These are phyloP conservation scores for Rallus crepitans DNA, from an alignment of 2,797 vertebrate species.

Conservation along the genomic window DNA sequence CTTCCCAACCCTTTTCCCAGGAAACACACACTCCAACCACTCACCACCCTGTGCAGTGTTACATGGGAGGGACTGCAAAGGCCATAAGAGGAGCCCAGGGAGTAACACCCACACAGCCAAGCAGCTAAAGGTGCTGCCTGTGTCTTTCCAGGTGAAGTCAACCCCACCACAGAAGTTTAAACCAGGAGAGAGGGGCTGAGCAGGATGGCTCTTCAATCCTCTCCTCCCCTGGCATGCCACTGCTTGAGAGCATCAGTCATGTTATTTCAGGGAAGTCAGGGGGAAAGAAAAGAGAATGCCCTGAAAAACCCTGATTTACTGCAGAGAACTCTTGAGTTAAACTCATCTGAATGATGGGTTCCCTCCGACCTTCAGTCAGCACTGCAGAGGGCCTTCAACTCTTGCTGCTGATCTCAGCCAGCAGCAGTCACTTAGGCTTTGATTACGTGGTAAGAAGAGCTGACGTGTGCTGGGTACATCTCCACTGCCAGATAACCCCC, in stretches of 20 bases:
- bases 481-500: background rate
- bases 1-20: background rate
- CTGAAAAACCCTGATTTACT: background rate
- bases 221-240: background rate
- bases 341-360: background rate
- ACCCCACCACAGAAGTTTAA: background rate
- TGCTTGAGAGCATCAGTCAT: background rate
- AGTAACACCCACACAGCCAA: background rate
- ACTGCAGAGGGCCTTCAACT: background rate
- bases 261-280: background rate
- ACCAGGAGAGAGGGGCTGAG: background rate
- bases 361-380: background rate
- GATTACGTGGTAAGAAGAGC: background rate
- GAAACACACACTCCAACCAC: accelerated
- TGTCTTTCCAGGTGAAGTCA: background rate
- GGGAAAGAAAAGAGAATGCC: no score
- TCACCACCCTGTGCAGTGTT: background rate
- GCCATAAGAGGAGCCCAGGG: background rate
- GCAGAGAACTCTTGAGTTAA: background rate
- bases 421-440: background rate
- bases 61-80: background rate
- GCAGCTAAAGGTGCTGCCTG: background rate
- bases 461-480: background rate
- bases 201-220: background rate
- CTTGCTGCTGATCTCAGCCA: background rate